These are phyloP conservation scores for Phymanthus crucifer DNA, from an alignment of 92 coral and sea anemone species.

Conservation along the genomic window DNA sequence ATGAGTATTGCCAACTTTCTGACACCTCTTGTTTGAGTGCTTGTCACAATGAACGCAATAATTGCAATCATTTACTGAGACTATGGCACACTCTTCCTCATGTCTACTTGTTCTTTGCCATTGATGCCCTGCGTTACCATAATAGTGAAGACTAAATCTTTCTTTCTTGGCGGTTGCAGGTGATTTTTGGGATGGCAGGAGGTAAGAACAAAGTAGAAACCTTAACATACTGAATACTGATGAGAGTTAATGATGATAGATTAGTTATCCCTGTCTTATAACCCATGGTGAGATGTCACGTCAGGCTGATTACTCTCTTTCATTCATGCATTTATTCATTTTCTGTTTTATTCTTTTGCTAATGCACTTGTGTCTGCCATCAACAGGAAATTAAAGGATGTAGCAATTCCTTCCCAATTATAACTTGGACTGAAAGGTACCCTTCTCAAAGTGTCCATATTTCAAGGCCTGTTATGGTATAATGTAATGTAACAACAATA, in stretches of 20 bases:
- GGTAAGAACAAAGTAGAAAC: background rate
- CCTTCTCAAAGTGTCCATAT: too few species aligned
- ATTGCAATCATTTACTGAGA: slow-evolving; percentile 40
- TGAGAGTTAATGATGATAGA: slow-evolving; percentile 67
- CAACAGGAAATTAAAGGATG: background rate
- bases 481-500: background rate
- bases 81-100: background rate
- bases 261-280: slow-evolving; percentile 91
- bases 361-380: background rate
- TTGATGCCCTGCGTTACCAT: too few species aligned
- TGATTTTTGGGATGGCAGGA: background rate
- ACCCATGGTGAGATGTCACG: slow-evolving; percentile 79
- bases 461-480: background rate
- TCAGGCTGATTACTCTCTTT: slow-evolving; percentile 73
- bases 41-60: slow-evolving; percentile 68
- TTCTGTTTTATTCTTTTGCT: background rate
- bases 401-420: too few species aligned
- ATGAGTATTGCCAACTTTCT: slow-evolving; percentile 72
- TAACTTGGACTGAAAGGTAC: background rate
- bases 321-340: background rate
- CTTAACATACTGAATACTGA: background rate
- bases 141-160: background rate
- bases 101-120: background rate
- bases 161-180: background rate
- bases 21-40: slow-evolving; percentile 99